A percentile compares a stretch with the other conserved stretches of the same genome.
Conservation (phyloP, 2,888 invertebrate species). For the Schizaphis graminum region DNA sequence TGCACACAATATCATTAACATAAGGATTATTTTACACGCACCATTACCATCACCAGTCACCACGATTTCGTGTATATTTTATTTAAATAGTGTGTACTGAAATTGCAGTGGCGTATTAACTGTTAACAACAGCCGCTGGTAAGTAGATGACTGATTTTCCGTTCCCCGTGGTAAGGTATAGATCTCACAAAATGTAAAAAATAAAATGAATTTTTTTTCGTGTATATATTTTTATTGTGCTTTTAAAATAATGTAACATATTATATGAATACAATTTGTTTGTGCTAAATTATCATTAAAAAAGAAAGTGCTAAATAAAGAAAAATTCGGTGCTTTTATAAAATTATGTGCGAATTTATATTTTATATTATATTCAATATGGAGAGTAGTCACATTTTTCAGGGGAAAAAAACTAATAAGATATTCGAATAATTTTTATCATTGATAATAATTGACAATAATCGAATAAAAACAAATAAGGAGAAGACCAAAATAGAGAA, state of each 20-base stretch:
- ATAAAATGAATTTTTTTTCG: not conserved
- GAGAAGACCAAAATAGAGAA: not conserved
- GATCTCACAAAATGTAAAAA: not conserved
- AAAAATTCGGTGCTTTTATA: not conserved
- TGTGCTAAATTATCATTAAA: not conserved
- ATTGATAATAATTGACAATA: not conserved
- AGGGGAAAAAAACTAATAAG: not conserved
- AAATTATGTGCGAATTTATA: not conserved
- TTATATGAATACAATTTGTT: not conserved
- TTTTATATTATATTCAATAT: not conserved
- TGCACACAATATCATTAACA: not conserved
- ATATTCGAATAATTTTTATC: not conserved
- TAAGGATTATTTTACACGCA: not conserved
- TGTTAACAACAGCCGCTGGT: not conserved
- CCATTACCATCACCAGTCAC: not conserved
- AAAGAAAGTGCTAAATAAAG: not conserved
- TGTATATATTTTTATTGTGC: not conserved
- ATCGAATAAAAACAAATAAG: not conserved
- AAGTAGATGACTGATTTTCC: not conserved
- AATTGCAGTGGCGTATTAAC: not conserved
- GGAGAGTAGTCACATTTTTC: not conserved
- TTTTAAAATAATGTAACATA: not conserved
- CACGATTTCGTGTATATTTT: not conserved
- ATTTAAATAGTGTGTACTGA: not conserved
- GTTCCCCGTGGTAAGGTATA: not conserved